These are phyloP conservation scores for Philaethria dido DNA, from an alignment of 2,888 invertebrate genomes.

Conservation along the genomic window DNA sequence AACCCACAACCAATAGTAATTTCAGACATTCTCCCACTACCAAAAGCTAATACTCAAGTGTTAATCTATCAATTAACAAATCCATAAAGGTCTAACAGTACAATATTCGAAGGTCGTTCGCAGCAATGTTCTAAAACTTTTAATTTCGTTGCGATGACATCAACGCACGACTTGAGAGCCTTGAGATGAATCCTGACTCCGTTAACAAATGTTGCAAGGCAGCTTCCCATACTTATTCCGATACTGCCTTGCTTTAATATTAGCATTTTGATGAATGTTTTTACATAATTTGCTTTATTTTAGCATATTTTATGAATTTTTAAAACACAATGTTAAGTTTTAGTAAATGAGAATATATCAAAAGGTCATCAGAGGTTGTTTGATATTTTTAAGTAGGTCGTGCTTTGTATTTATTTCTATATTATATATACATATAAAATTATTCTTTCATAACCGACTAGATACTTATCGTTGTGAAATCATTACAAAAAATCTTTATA, in stretches of 20 bases:
- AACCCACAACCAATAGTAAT: too few relatives aligned
- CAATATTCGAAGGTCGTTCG: constrained; percentile 30
- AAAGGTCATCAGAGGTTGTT: constrained; percentile 6
- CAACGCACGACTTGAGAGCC: constrained; percentile 44
- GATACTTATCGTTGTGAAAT: neutral
- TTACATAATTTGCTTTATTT: constrained; percentile 11
- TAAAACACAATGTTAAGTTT: neutral
- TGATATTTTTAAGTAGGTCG: constrained; percentile 4
- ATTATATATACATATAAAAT: neutral
- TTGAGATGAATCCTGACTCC: constrained; percentile 18
- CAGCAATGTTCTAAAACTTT: constrained; percentile 47
- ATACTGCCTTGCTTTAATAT: constrained; percentile 1
- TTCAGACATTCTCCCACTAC: too few relatives aligned
- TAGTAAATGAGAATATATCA: neutral
- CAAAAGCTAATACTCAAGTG: constrained; percentile 6
- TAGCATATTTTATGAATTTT: constrained; percentile 2
- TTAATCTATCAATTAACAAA: constrained; percentile 5
- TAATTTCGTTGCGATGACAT: constrained; percentile 60
- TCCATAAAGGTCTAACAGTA: constrained; percentile 35
- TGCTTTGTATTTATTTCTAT: neutral
- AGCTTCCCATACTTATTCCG: constrained; percentile 21
- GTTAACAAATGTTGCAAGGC: constrained; percentile 19
- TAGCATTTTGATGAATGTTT: constrained; percentile 13
- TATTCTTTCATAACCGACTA: neutral
- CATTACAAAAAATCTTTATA: too few relatives aligned